Evolutionary conservation across 2,113 vertebrate genomes (phyloP), one percentile per base, ranked within the genome.

Genomic region (Percina caprodes): DNA sequence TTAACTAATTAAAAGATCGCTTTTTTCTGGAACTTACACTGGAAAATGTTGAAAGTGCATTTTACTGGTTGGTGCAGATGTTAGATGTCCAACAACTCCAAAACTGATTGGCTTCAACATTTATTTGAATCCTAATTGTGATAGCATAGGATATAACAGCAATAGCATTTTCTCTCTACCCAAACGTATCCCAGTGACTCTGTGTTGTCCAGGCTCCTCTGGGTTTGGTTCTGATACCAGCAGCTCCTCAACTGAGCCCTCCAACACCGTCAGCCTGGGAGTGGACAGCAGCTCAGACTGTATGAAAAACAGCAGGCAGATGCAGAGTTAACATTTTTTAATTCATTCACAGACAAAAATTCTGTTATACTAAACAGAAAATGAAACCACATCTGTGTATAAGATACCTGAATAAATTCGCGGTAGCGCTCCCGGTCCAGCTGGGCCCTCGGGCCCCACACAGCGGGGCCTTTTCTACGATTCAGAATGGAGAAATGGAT

Each of bases 381-480:
- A 15, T 0, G 0, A 42, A 19, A 24, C 18, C 12, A 24, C 14
- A 16, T 52, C 9, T 51, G 51, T 60, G 3, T 45, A 24, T 30
- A 2, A 52, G 5, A 19, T 84, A 99, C 98, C 97, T 99, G 98
- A 93, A 99, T 96, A 72, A 95, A 95, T 55, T 96, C 87, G 30
- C 92, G 92, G 93, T 99, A 99, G 35, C 87, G 95, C n/a, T 93
- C 89, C 3, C 98, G 95, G 87, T 99, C 98, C 83, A 99, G 95
- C 61, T 99, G 98, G 0, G 98, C 97, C 66, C 98, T 95, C 0
- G 97, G 96, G 3, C 98, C 98, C 98, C 98, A 99, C 51, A 99
- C 98, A 0, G 98, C 98, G 0, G 98, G 97, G 6, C 98, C 98
- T 77, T 99, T 99, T 13, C 95, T 86, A 30, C 95, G 95, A 92